phyloP scores from a whole-genome alignment of 2,113 vertebrate genomes.

The Phyllostomus discolor region DNA sequence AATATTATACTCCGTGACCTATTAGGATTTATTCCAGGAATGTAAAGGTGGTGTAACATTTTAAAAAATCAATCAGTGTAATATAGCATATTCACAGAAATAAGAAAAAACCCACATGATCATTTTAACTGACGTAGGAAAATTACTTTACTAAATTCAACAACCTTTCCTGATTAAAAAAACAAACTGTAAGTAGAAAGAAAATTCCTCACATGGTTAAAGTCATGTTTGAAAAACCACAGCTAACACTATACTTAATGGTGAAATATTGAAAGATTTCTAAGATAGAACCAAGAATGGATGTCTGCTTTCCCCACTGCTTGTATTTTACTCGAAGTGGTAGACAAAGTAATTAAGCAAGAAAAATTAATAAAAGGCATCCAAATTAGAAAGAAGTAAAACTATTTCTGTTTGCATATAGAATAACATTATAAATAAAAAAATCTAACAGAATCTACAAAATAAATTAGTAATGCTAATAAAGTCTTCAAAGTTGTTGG shows the following conservation, averaged over 20 bases:
- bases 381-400: neutral
- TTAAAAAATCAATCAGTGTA: neutral
- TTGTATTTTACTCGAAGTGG: neutral
- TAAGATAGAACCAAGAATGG: neutral
- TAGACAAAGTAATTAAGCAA: neutral
- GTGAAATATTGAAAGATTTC: neutral
- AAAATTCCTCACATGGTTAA: neutral
- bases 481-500: neutral
- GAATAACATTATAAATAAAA: neutral
- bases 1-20: neutral
- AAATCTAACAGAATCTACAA: neutral
- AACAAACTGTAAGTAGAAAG: neutral
- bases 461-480: neutral
- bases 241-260: neutral
- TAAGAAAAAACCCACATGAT: neutral
- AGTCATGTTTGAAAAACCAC: neutral
- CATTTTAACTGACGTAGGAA: neutral
- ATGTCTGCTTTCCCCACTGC: neutral
- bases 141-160: neutral
- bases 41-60: neutral
- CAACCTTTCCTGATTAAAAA: neutral
- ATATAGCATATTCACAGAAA: neutral
- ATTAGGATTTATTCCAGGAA: neutral
- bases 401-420: neutral
- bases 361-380: neutral